Evolutionary conservation across 2,797 vertebrate species (phyloP), one percentile per base, ranked within the genome.

Genomic region (Phylloscopus collybita): DNA sequence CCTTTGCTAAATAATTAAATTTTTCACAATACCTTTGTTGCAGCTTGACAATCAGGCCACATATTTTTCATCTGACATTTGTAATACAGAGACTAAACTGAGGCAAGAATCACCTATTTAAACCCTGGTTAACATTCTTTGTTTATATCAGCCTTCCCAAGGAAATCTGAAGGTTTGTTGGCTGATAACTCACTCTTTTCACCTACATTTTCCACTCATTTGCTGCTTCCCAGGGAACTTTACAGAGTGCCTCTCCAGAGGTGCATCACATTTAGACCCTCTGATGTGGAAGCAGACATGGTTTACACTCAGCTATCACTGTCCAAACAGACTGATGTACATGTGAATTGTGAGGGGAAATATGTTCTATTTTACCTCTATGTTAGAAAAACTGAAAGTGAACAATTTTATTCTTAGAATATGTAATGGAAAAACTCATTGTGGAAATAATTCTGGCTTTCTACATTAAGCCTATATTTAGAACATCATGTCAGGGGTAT

Each of bases 1-100:
- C n/a, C 15, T 93, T 88, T 78, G 26, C 14, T 84, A 80, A 92
- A 94, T 74, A 86, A 91, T 94, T 76, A 42, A 69, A 71, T 64
- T 70, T 32, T 40, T 88, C 71, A 26, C 15, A 83, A 53, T 91
- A 32, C 19, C 32, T 85, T 47, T 87, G 22, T 29, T 61, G 49
- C n/a, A 85, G 40, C 12, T 82, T 45, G 49, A 82, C 61, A 76
- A 59, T 40, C 56, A 56, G 26, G 25, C 30, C 49, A 38, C 4
- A 2, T 1, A 45, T 42, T 86, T 85, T 64, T 66, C 36, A 42
- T 34, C 23, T 73, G 40, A 36, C 23, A 21, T 70, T 81, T 59
- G 26, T 27, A 61, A 54, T 53, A 64, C 1, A 53, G 45, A 61
- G 40, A 57, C 0, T 1, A 89, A 92, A 50, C 7, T 23, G 53